Evolutionary conservation across 2,888 invertebrate genomes (phyloP).

Genomic region (Sinelater perroti): DNA sequence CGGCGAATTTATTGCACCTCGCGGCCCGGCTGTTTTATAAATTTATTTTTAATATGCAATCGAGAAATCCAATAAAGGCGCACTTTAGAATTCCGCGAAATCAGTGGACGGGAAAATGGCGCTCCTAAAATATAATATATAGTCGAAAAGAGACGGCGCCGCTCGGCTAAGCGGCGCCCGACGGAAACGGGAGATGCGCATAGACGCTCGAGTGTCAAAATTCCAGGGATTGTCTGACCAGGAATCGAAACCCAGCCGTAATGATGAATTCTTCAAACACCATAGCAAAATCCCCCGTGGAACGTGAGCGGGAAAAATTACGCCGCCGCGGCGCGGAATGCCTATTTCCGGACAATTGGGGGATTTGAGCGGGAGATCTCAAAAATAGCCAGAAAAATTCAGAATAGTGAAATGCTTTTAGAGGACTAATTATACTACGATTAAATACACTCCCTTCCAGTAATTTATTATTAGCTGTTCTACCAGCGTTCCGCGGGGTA

Average conservation of each 20-base stretch:
- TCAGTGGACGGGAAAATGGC: conserved; percentile 22
- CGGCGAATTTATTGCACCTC: background rate
- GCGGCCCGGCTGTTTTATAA: conserved; percentile 24
- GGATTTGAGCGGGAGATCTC: no score
- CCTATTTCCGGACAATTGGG: no score
- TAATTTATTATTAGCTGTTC: no score
- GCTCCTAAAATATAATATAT: conserved; percentile 21
- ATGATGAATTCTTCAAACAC: conserved; percentile 29
- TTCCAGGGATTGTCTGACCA: conserved; percentile 22
- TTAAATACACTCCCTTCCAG: no score
- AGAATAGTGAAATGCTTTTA: no score
- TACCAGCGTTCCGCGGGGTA: background rate
- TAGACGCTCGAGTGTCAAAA: conserved; percentile 20
- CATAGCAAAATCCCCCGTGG: conserved; percentile 18
- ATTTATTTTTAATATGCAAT: conserved; percentile 28
- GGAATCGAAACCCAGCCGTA: conserved; percentile 20
- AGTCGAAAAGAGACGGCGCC: conserved; percentile 3
- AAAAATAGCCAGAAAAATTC: no score
- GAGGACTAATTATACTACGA: no score
- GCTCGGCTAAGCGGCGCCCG: background rate
- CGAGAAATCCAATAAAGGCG: conserved; percentile 24
- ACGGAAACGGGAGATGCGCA: background rate
- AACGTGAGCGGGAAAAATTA: conserved; percentile 21
- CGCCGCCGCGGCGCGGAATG: conserved; percentile 2
- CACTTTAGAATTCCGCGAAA: conserved; percentile 22